Conservation (phyloP, 2,113 vertebrate species). For the Enhydra lutris region DNA sequence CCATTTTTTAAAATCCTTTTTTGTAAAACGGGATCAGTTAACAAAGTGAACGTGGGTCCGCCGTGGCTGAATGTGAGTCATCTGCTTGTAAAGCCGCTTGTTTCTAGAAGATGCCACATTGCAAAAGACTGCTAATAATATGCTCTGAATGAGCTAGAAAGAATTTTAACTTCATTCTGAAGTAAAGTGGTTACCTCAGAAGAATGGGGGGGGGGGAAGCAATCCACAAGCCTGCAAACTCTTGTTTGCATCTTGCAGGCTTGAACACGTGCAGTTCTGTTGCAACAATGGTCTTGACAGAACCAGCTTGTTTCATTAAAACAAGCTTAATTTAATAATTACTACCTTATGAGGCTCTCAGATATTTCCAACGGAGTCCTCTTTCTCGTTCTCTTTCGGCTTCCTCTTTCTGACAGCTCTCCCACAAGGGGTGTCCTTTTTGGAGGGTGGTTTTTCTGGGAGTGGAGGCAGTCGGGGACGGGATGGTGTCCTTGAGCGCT, state of each 20-base stretch:
- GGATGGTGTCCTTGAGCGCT: not conserved
- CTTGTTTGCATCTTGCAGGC: not conserved
- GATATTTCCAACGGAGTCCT: not conserved
- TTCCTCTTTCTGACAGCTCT: not conserved
- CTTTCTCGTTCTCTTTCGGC: not conserved
- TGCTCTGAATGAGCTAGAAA: not conserved
- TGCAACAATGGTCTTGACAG: not conserved
- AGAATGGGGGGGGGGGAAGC: not conserved
- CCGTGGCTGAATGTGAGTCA: not conserved
- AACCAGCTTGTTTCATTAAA: not conserved
- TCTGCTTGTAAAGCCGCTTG: not conserved
- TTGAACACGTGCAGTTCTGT: not conserved
- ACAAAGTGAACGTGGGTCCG: not conserved
- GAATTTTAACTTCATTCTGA: not conserved
- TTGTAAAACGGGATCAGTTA: not conserved
- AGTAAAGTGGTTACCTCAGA: not conserved
- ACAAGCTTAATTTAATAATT: not conserved
- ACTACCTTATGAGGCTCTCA: not conserved
- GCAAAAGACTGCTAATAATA: not conserved
- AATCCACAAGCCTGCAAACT: not conserved
- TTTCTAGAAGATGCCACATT: not conserved
- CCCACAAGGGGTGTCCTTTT: not conserved
- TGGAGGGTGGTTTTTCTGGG: not conserved
- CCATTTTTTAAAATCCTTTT: not conserved
- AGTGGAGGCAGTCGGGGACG: accelerated